Evolutionary conservation across 2,888 invertebrate species (phyloP), one percentile per base, ranked within the genome.

Genomic region (Disparrhopalites patrizii): DNA sequence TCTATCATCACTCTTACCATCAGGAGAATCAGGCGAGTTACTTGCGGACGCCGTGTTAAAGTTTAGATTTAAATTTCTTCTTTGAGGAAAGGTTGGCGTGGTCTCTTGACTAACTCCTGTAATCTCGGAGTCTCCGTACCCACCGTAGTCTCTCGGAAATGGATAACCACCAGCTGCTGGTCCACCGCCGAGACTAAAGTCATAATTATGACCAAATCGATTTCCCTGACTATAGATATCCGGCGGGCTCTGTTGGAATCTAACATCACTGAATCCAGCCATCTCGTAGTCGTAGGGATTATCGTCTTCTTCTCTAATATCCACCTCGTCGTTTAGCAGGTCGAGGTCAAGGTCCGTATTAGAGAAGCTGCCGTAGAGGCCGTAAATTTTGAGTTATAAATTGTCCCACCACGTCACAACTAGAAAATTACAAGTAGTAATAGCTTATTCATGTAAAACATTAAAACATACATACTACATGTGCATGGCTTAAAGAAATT

Each of bases 181-280:
- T 25, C 3, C 7, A 10, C 23, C 47, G 3, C 33, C 8, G 8
- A 18, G 13, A 2, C 4, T 5, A 31, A 50, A 56, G 13, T 56
- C 47, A 13, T 33, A 18, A n/a, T 50, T 47, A 20, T 57, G 13
- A n/a, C 50, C 50, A 28, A 57, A 38, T 40, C 52, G 43, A 51
- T 27, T 62, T n/a, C n/a, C n/a, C 15, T 33, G 15, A 10, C 30
- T 20, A 61, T 55, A 66, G 28, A 52, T 38, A 36, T 56, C 61
- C 1, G 27, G 62, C 2, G 56, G 50, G n/a, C 33, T 43, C 25
- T 50, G 38, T n/a, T 55, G 47, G 27, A 52, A 43, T 38, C 36
- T 57, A 52, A 50, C 47, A 51, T 74, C 73, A 66, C 68, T 71
- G 4, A 74, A 67, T 55, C 74, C 74, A 57, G 74, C 74, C 74